Base-by-base conservation (phyloP, 2,113 vertebrate genomes). In the Pelvicachromis taeniatus region DNA sequence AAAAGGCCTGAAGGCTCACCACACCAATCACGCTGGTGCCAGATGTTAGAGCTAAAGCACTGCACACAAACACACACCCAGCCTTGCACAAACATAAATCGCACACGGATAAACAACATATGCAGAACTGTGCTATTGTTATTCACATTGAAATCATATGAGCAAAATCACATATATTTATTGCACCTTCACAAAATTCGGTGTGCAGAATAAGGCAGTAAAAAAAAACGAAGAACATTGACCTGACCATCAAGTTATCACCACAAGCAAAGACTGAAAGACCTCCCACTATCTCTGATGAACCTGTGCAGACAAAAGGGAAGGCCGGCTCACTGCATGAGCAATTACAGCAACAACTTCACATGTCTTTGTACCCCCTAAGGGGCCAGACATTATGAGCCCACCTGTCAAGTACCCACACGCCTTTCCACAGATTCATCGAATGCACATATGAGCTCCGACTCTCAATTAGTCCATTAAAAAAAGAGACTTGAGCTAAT, bases 1-100 rank as follows among this genome's bases (percentile, higher is more conserved):
- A 90, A 96, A 94, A 91, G 91, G 93, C 93, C 88, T 92, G 90
- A 85, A 87, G 95, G 88, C 87, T 94, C 88, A 81, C 92, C 93
- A 91, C 88, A 95, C 92, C 92, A 93, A 94, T 94, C 91, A 94
- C 84, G 81, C 90, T 19, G 68, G 83, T 87, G 91, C 93, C 95
- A 95, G 95, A 95, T 96, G 95, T 94, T 95, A 84, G 77, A 84
- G 81, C 84, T 59, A 52, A 73, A 80, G 83, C 75, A 40, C 58
- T 63, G 70, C 81, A 80, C 83, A 85, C 55, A 56, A n/a, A 84
- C 73, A 61, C 84, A 82, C 35, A 83, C 56, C 78, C 5, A 40
- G 33, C 38, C 19, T 59, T 12, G 50, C 77, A 78, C 56, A 82
- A 21, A 89, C 89, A 91, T 89, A 89, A 88, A 94, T 87, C 90